Base-by-base conservation (phyloP, 2,888 invertebrate species). In the Campoplex capitator region DNA sequence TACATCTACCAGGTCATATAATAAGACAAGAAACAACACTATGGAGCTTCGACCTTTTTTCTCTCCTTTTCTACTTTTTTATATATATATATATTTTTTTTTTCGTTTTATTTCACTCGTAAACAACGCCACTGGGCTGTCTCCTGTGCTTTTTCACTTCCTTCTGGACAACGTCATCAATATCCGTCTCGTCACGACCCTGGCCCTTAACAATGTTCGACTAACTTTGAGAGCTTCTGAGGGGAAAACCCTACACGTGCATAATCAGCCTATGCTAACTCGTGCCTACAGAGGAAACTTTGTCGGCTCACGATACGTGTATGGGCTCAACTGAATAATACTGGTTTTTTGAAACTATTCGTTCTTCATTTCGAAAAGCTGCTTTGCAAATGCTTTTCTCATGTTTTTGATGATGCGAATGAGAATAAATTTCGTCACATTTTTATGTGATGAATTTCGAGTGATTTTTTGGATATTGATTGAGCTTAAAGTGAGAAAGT, bases 101-200 rank as follows among this genome's bases (percentile, higher is more conserved):
- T n/a, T 48, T 84, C 54, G 16, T 42, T 54, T 38, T 28, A 28
- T 65, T 75, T n/a, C 35, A 83, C 58, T 18, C 48, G 32, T 32
- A 23, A 28, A 48, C 42, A 9, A 48, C 23, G 32, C 16, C 23
- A 58, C 42, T 58, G 13, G 75, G 62, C 45, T 45, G 67, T 56
- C 68, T 84, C 76, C 62, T 65, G 67, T 67, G 56, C 38, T 56
- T 84, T 83, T 62, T 48, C 28, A 38, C 65, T 77, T 74, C 54
- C 71, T 77, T 23, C 70, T 48, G 58, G 71, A 79, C 82, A 58
- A 56, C 56, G 68, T 75, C 75, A 82, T 82, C 75, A 82, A 82
- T 82, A 75, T 77, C 85, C 74, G 45, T 85, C 78, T 75, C 71
- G 74, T 51, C 45, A 23, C 74, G 51, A 32, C 65, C n/a, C 84